These are phyloP conservation scores for Corydoras maculifer DNA, from an alignment of 2,113 vertebrate species.

Conservation along the genomic window DNA sequence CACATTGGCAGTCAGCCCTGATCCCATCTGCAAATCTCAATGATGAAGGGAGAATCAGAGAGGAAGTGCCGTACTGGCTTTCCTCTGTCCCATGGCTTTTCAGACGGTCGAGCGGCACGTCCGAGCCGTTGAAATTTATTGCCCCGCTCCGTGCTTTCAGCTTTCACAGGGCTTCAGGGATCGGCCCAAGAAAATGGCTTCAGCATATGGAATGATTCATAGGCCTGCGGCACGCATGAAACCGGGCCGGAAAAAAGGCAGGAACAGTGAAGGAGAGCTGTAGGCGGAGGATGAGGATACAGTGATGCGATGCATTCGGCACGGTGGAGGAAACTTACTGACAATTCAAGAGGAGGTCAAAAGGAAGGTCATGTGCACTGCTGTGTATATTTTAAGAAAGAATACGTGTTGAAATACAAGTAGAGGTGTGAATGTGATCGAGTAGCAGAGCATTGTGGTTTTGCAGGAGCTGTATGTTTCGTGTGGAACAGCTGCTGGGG, in stretches of 20 bases:
- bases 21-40: constrained; percentile 15
- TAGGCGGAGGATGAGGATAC: constrained; percentile 3
- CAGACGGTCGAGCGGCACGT: constrained; percentile 33
- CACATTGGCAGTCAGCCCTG: constrained; percentile 24
- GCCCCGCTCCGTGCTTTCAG: constrained; percentile 36
- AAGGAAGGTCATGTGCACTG: neutral
- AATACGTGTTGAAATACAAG: neutral
- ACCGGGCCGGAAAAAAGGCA: constrained; percentile 25
- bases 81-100: constrained; percentile 35
- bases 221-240: constrained; percentile 41
- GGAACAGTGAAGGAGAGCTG: constrained; percentile 18
- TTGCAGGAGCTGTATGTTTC: no score
- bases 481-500: no score
- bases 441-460: no score
- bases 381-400: neutral
- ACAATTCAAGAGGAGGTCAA: constrained; percentile 1
- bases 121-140: constrained; percentile 44
- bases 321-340: neutral
- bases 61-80: constrained; percentile 27
- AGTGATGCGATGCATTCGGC: constrained; percentile 10
- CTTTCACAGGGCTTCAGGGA: constrained; percentile 48
- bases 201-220: constrained; percentile 51
- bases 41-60: constrained; percentile 16
- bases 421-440: neutral
- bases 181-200: constrained; percentile 42